Percentiles rank a stretch among this genome's conserved stretches.
Evolutionary conservation across 1,140 invertebrate species (phyloP).

Genomic region (Magallana angulata): DNA sequence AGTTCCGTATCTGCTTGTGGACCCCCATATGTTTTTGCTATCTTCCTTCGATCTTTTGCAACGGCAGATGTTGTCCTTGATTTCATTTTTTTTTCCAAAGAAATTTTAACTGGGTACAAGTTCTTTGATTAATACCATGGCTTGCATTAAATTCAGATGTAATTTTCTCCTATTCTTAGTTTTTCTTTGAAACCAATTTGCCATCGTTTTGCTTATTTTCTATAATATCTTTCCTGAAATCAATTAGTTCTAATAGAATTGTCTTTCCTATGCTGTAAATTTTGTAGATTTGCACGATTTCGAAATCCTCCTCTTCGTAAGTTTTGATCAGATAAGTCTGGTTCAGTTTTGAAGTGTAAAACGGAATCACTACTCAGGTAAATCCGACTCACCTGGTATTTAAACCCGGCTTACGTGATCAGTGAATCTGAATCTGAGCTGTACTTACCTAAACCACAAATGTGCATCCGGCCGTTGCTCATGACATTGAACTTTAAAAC

Average conservation of each 20-base stretch:
- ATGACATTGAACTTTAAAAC: too few relatives aligned
- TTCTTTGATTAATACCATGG: constrained; percentile 4
- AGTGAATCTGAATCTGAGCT: too few relatives aligned
- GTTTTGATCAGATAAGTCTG: background rate
- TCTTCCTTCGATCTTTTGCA: background rate
- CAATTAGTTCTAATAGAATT: background rate
- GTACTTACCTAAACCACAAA: too few relatives aligned
- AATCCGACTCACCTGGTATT: background rate
- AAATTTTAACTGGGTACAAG: background rate
- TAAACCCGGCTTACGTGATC: background rate
- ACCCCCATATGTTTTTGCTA: background rate
- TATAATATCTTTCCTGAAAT: background rate
- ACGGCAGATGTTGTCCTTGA: background rate
- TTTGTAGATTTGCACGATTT: background rate
- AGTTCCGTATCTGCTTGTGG: background rate
- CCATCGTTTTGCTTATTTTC: background rate
- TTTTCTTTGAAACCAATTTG: background rate
- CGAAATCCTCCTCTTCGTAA: background rate
- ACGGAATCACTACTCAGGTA: background rate
- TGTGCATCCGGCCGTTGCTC: too few relatives aligned
- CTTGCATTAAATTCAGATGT: background rate
- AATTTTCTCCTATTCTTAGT: background rate
- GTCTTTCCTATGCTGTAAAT: background rate
- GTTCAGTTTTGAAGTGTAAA: background rate
- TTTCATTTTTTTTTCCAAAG: background rate